Percentiles rank a stretch among this genome's conserved stretches.
phyloP scores from a whole-genome alignment of 1,140 invertebrate species.

The Bombyx mori region ASM3026992v2 NC_085122.1:3852501-3853000 shows the following conservation, averaged over 20 bases:
- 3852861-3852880: slow-evolving; percentile 52
- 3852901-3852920: slow-evolving; percentile 20
- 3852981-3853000: slow-evolving; percentile 55
- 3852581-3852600: no score
- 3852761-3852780: slow-evolving; percentile 65
- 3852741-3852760: slow-evolving; percentile 57
- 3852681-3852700: slow-evolving; percentile 61
- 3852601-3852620: no score
- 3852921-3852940: slow-evolving; percentile 60
- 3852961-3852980: slow-evolving; percentile 35
- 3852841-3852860: slow-evolving; percentile 46
- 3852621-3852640: no score
- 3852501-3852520: no score
- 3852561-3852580: no score
- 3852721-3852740: slow-evolving; percentile 72
- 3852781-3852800: slow-evolving; percentile 54
- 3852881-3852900: slow-evolving; percentile 36
- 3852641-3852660: no score
- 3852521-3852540: no score
- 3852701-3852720: slow-evolving; percentile 78
- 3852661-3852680: not conserved
- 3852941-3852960: slow-evolving; percentile 64
- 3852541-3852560: no score
- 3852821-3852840: slow-evolving; percentile 39
- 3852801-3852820: slow-evolving; percentile 46